Base-by-base conservation (phyloP, 2,888 invertebrate species). In the Dorcus hopei region DNA sequence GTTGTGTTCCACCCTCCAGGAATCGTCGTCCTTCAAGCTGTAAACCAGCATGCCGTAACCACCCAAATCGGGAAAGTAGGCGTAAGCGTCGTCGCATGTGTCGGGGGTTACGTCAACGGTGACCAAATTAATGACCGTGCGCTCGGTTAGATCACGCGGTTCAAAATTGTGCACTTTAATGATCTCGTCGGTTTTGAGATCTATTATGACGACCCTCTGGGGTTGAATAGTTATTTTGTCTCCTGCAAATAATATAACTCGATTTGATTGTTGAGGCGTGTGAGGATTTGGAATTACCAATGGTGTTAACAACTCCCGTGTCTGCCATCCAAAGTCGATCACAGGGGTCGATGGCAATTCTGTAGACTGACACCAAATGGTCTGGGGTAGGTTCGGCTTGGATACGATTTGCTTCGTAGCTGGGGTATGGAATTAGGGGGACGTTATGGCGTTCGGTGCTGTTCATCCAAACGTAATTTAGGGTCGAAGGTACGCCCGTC, bases 271-370 rank as follows among this genome's bases (percentile, higher is more conserved):
- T 19, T 19, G 19, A 3, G 19, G 19, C 19, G 19, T 19, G 19
- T 19, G 1, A 33, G 26, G 2, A 3, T 33, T 33, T 1, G 7
- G 26, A 6, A 33, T 33, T 33, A 33, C 26, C 26, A 33, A 33
- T 7, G 26, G 26, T 33, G 26, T 91, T 89, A 54, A 88, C 72
- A 39, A 87, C 74, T 1, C 92, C 92, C 0, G 89, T 89, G 69
- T 92, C 92, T 1, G 91, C 83, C 70, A 89, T 87, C 92, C 92
- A 93, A 1, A 93, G 79, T 4, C 91, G 78, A 45, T 87, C 85
- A 66, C 91, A 93, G 1, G 77, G 74, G 72, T 93, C 93, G 0
- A 87, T 83, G 9, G 83, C 81, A 0, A 89, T 84, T 45, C 92
- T 80, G 72, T 91, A 91, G 3, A 90, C 87, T 0, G 87, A 91